phyloP scores from a whole-genome alignment of 2,113 vertebrate genomes.

The Thalassarche chlororhynchos region DNA sequence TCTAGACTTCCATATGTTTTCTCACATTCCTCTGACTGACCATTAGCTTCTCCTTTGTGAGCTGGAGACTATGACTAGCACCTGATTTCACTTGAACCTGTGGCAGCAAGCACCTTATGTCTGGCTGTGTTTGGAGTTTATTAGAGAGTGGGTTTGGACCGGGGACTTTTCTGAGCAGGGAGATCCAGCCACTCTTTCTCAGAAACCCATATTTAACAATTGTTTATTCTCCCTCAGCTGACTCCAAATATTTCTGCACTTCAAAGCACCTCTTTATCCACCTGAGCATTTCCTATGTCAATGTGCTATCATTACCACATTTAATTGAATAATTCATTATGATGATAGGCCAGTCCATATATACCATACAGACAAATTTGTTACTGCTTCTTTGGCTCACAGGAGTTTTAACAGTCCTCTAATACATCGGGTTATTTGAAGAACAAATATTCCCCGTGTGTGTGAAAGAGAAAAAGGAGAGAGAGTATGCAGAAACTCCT shows the following conservation, averaged over 20 bases:
- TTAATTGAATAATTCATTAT: conserved; percentile 74
- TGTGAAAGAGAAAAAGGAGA: background rate
- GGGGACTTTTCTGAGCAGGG: background rate
- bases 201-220: conserved; percentile 34
- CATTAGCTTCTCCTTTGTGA: background rate
- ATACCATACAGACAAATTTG: conserved; percentile 46
- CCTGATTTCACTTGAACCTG: background rate
- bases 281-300: conserved; percentile 68
- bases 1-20: background rate
- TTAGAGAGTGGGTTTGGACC: background rate
- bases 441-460: conserved; percentile 20
- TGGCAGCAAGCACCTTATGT: background rate
- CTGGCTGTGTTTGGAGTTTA: background rate
- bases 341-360: conserved; percentile 49
- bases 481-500: conserved; percentile 2
- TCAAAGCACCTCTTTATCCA: conserved; percentile 76
- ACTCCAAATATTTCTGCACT: conserved; percentile 67
- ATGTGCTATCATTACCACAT: conserved; percentile 51
- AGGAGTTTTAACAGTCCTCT: conserved; percentile 33
- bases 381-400: conserved; percentile 36
- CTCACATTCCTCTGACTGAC: background rate
- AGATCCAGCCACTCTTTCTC: background rate
- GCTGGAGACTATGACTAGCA: background rate
- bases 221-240: conserved; percentile 49
- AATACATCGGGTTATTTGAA: conserved; percentile 56